A percentile compares a stretch with the other conserved stretches of the same genome.
These are phyloP conservation scores for Campopleginae sp. DNA, from an alignment of 2,888 invertebrate species.

Conservation along the genomic window DNA sequence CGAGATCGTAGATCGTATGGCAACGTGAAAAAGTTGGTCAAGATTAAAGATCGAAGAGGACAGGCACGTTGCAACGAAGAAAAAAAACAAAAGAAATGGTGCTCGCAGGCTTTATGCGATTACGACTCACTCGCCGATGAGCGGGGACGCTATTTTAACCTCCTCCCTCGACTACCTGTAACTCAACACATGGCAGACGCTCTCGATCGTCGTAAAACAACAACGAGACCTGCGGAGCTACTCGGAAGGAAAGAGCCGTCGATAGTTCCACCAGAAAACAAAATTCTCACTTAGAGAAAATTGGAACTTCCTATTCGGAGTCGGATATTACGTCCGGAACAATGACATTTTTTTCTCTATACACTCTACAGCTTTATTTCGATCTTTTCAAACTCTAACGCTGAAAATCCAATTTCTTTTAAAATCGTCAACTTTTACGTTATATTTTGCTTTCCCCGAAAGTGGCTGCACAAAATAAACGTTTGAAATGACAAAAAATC, in stretches of 20 bases:
- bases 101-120: neutral
- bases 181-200: conserved; percentile 4
- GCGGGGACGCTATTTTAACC: neutral
- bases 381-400: neutral
- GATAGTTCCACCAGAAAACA: neutral
- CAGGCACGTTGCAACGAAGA: neutral
- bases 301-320: neutral
- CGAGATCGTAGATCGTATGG: neutral
- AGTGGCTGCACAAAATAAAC: no score
- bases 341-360: neutral
- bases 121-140: conserved; percentile 11
- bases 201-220: neutral
- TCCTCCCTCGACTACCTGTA: neutral
- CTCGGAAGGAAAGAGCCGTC: neutral
- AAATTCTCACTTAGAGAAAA: neutral
- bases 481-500: no score
- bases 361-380: neutral
- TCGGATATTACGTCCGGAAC: neutral
- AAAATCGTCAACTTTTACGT: no score
- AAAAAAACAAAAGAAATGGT: neutral
- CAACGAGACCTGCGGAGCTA: neutral
- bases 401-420: no score
- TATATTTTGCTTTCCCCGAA: no score
- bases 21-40: neutral
- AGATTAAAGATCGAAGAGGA: neutral